Conservation (phyloP, 2,888 invertebrate species). For the Trissonchulus latispiculum region DNA sequence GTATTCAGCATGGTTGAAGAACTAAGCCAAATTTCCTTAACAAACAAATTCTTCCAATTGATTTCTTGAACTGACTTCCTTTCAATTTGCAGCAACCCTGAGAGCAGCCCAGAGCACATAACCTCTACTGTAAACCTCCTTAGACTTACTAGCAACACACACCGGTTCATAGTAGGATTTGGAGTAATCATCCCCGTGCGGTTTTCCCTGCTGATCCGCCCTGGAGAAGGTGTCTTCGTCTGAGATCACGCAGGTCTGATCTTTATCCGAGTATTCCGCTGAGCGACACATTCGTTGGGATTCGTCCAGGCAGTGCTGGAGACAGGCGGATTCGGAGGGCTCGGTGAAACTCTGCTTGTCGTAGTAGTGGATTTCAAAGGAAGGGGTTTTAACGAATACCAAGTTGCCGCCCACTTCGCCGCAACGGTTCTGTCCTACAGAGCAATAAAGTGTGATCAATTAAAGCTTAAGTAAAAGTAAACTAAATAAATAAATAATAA, state of each 20-base stretch:
- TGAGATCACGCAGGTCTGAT: conserved; percentile 43
- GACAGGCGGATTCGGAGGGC: conserved; percentile 41
- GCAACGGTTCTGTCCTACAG: conserved; percentile 40
- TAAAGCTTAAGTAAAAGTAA: neutral
- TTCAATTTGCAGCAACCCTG: no score
- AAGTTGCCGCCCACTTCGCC: conserved; percentile 43
- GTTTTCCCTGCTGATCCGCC: conserved; percentile 41
- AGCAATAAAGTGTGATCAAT: neutral
- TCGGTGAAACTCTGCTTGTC: conserved; percentile 43
- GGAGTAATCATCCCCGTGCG: conserved; percentile 29
- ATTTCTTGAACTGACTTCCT: no score
- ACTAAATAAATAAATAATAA: no score
- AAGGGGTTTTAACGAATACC: conserved; percentile 42
- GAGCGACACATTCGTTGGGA: conserved; percentile 44
- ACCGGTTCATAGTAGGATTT: conserved; percentile 44
- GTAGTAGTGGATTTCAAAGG: conserved; percentile 43
- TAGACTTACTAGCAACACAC: conserved; percentile 38
- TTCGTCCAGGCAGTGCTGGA: conserved; percentile 43
- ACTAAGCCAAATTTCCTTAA: no score
- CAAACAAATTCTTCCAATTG: no score
- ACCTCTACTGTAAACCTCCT: no score
- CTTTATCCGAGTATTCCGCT: conserved; percentile 40
- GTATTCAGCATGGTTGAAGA: no score
- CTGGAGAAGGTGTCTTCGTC: conserved; percentile 44
- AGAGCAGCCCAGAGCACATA: no score